Evolutionary conservation across 2,888 invertebrate species (phyloP).

Genomic region (Didymodactylos carnosus): DNA sequence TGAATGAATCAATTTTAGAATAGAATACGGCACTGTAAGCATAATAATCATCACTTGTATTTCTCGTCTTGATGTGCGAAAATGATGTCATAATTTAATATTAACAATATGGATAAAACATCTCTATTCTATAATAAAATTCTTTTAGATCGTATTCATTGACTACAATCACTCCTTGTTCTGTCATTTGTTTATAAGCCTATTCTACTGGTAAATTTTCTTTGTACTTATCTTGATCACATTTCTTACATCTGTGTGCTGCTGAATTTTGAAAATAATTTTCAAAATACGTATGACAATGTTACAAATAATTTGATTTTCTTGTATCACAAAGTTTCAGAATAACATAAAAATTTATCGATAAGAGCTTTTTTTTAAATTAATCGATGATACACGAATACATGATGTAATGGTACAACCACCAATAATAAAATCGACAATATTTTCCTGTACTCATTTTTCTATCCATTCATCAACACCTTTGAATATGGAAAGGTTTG

Average conservation of each 20-base stretch:
- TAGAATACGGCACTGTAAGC: no score
- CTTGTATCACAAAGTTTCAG: neutral
- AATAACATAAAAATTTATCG: neutral
- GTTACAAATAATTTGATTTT: neutral
- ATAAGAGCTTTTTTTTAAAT: neutral
- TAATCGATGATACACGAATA: neutral
- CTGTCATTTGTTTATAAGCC: neutral
- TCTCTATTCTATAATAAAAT: no score
- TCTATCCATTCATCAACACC: neutral
- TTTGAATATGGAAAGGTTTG: neutral
- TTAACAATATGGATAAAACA: no score
- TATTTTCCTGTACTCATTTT: neutral
- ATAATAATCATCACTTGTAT: no score
- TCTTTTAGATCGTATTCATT: no score
- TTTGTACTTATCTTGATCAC: neutral
- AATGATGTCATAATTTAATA: no score
- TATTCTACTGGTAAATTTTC: neutral
- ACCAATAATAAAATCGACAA: neutral
- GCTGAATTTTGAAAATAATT: neutral
- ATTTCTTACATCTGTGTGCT: neutral
- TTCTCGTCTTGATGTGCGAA: no score
- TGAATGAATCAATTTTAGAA: no score
- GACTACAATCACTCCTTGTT: neutral
- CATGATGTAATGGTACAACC: neutral
- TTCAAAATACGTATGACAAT: neutral